Evolutionary conservation across 2,113 vertebrate species (phyloP), one percentile per base, ranked within the genome.

Genomic region (Engystomops pustulosus): DNA sequence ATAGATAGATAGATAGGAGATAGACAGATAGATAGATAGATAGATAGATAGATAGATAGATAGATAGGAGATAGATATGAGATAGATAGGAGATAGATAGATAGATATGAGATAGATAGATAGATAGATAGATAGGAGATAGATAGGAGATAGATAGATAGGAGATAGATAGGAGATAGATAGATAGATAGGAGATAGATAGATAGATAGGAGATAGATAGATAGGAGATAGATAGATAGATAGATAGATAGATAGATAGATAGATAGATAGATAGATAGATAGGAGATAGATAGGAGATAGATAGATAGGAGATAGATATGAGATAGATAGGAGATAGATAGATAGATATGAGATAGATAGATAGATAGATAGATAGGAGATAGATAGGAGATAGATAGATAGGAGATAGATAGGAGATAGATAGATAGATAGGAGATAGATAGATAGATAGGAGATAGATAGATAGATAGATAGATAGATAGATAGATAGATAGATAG

Each of bases 201-300:
- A n/a, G 45, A 51, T 20, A 20, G 49, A 51, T 51, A 51, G 10
- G 10, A 6, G 10, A 11, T 6, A 47, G 38, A 41, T 41, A 41
- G 38, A 41, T 41, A 41, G 38, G 8, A 41, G 38, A 41, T 41
- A 41, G 38, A 41, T 41, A 41, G 51, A 55, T 55, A 55, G 20
- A 55, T 55, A 55, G 47, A 55, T 55, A 55, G 51, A 55, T 9
- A 55, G 51, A 55, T 55, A 55, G 51, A 55, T 55, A 20, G 47
- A 49, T 17, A 49, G 47, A 49, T 49, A 49, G 14, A 49, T 17
- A 49, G 14, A 55, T 55, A 23, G 20, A 55, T n/a, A 55, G 51
- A 55, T 55, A 23, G 3, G 15, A 51, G 49, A 20, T 18, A 51
- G 49, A 8, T 4, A 51, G 49, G 18, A 5, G n/a, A 25, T 58